phyloP scores from a whole-genome alignment of 1,140 invertebrate genomes.

The fruit fly (Drosophila melanogaster) region DNA sequence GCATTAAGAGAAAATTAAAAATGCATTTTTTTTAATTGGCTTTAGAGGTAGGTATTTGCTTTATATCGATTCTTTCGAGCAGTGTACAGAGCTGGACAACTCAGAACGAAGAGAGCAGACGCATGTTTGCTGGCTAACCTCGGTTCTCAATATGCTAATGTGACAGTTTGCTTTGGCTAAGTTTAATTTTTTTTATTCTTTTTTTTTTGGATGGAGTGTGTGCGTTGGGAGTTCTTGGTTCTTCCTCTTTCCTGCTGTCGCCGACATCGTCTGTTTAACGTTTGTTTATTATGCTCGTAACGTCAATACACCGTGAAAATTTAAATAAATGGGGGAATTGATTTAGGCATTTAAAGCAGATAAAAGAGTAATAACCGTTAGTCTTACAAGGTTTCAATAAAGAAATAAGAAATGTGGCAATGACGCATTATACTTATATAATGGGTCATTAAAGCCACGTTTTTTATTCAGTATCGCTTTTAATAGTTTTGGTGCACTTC shows the following conservation, averaged over 20 bases:
- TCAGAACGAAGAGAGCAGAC: slow-evolving; percentile 43
- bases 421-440: neutral
- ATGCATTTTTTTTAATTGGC: no score
- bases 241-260: slow-evolving; percentile 35
- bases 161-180: slow-evolving; percentile 71
- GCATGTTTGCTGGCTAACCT: slow-evolving; percentile 58
- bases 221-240: slow-evolving; percentile 38
- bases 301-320: slow-evolving; percentile 75
- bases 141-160: slow-evolving; percentile 81
- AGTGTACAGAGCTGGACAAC: slow-evolving; percentile 25
- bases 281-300: slow-evolving; percentile 68
- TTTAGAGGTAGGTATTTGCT: neutral
- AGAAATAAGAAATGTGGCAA: neutral
- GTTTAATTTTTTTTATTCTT: slow-evolving; percentile 20
- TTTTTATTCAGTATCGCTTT: neutral
- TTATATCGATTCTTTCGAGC: neutral
- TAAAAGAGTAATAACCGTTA: slow-evolving; percentile 25
- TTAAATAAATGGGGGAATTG: slow-evolving; percentile 37
- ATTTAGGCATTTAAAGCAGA: slow-evolving; percentile 28
- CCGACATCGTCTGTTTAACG: slow-evolving; percentile 56
- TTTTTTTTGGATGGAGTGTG: slow-evolving; percentile 22
- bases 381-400: neutral
- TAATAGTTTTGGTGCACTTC: no score
- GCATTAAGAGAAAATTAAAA: no score
- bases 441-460: neutral